Evolutionary conservation across 2,113 vertebrate species (phyloP).

Genomic region (Thinocorus orbignyianus): DNA sequence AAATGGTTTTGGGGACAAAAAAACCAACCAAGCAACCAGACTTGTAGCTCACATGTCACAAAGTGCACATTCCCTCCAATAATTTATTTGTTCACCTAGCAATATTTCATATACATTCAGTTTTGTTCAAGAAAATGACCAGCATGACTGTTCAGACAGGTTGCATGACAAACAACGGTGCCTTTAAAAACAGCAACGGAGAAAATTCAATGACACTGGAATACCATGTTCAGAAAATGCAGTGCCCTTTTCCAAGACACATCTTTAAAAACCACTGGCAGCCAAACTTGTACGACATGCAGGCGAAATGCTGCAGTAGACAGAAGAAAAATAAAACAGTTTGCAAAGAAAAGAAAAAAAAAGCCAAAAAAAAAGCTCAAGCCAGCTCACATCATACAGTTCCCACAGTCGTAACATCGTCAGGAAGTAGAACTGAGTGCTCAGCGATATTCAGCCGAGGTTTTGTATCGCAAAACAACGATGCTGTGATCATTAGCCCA

Average conservation of each 20-base stretch:
- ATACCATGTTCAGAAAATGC: not conserved
- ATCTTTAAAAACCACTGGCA: not conserved
- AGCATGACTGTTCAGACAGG: not conserved
- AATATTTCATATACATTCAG: not conserved
- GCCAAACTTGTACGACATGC: not conserved
- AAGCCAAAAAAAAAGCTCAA: not conserved
- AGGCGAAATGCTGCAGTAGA: not conserved
- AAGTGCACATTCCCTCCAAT: not conserved
- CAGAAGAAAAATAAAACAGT: not conserved
- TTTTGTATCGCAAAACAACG: not conserved
- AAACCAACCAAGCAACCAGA: not conserved
- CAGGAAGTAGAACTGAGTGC: not conserved
- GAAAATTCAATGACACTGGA: not conserved
- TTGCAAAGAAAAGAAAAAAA: not conserved
- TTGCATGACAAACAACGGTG: not conserved
- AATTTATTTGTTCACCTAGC: conserved; percentile 53
- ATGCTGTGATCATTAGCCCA: not conserved
- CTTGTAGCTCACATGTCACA: not conserved
- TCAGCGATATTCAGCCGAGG: not conserved
- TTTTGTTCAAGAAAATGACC: conserved; percentile 36
- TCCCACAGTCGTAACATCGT: accelerated
- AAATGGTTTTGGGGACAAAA: not conserved
- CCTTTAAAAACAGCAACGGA: not conserved
- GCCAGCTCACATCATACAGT: not conserved
- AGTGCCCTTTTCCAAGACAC: not conserved